phyloP scores from a whole-genome alignment of 2,113 vertebrate genomes.

The Plecotus auritus region DNA sequence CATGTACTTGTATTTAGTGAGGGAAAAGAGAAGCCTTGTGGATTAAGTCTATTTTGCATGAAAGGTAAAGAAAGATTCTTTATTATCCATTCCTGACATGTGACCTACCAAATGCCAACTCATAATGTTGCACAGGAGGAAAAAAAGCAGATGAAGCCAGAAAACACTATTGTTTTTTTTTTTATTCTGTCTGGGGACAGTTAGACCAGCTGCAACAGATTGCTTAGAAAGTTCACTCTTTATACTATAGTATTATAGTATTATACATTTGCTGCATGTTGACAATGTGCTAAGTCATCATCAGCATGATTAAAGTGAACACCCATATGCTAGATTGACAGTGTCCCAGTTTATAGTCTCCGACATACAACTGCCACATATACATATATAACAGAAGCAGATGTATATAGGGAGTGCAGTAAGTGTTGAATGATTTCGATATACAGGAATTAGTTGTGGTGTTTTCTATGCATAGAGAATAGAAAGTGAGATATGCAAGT shows the following conservation, averaged over 20 bases:
- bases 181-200: conserved; percentile 22
- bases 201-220: conserved; percentile 25
- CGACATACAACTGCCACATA: not conserved
- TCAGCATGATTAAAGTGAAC: not conserved
- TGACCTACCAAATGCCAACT: not conserved
- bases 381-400: not conserved
- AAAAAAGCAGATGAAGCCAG: conserved; percentile 6
- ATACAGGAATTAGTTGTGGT: conserved; percentile 37
- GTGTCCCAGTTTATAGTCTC: not conserved
- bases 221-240: conserved; percentile 27
- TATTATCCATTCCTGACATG: not conserved
- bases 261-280: not conserved
- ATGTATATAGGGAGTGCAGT: not conserved
- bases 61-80: not conserved
- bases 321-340: not conserved
- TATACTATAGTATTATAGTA: not conserved
- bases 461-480: conserved; percentile 37
- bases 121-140: not conserved
- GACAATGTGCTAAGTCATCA: conserved; percentile 44
- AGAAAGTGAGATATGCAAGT: conserved; percentile 46
- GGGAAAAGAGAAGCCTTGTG: not conserved
- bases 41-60: not conserved
- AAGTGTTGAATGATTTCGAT: conserved; percentile 30
- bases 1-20: not conserved
- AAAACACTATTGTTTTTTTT: not conserved